These are phyloP conservation scores for Pyrgilauda ruficollis DNA, from an alignment of 2,113 vertebrate species.

Conservation along the genomic window DNA sequence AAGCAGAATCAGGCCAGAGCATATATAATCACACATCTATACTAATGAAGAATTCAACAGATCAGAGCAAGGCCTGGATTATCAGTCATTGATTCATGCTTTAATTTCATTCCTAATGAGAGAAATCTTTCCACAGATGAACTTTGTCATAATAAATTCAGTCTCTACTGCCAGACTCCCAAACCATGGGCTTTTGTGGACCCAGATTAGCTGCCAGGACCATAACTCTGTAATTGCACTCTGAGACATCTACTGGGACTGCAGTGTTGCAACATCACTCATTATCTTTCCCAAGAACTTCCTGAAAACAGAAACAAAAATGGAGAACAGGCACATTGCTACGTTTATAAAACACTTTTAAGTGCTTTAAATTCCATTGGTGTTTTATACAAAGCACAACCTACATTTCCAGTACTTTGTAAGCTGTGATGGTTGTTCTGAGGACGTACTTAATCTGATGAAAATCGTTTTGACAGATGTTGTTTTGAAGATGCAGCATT, in stretches of 20 bases:
- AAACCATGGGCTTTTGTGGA: not conserved
- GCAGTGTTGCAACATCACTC: not conserved
- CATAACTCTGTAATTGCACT: not conserved
- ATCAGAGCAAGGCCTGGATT: slow-evolving; percentile 5
- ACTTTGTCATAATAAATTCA: not conserved
- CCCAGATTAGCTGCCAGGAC: not conserved
- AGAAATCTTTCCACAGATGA: not conserved
- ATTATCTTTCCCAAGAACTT: not conserved
- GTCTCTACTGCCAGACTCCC: not conserved
- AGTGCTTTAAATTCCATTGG: slow-evolving; percentile 24
- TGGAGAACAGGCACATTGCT: not conserved
- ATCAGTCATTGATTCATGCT: not conserved
- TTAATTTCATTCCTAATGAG: slow-evolving; percentile 22
- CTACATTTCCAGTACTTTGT: slow-evolving; percentile 50
- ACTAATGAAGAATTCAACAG: not conserved
- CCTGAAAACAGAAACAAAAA: not conserved
- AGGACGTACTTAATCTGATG: slow-evolving; percentile 68
- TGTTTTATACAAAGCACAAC: slow-evolving; percentile 25
- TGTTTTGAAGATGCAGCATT: slow-evolving; percentile 57
- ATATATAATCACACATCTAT: not conserved
- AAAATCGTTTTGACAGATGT: slow-evolving; percentile 67
- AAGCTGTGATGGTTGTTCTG: slow-evolving; percentile 34
- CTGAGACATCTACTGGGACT: not conserved
- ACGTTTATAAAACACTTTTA: not conserved
- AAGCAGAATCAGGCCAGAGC: not conserved